A percentile compares a stretch with the other conserved stretches of the same genome.
Evolutionary conservation across 92 coral and sea anemone species (phyloP).

Genomic region (Phenganax marumi): DNA sequence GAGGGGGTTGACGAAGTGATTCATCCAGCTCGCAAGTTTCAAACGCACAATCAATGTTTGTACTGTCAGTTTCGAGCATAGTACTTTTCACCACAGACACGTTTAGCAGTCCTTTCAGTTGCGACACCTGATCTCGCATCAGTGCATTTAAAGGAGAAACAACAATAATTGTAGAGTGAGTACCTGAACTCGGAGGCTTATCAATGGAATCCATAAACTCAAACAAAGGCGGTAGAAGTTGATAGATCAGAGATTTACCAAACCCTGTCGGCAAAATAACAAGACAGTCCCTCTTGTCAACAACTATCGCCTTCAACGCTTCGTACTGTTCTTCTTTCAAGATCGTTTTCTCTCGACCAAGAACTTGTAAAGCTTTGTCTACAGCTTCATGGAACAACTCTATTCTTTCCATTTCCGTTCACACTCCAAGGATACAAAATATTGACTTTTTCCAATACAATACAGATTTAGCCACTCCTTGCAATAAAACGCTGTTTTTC

Average conservation of each 20-base stretch:
- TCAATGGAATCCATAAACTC: neutral
- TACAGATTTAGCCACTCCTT: neutral
- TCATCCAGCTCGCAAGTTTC: neutral
- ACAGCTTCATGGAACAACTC: neutral
- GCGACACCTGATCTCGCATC: conserved; percentile 2
- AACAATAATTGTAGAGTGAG: no score
- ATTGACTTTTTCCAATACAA: neutral
- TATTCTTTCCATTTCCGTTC: neutral
- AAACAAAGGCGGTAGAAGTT: no score
- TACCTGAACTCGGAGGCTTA: neutral
- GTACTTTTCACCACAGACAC: no score
- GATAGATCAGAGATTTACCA: no score
- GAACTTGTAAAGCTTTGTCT: neutral
- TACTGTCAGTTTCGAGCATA: neutral
- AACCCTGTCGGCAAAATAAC: no score
- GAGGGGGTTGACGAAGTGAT: neutral
- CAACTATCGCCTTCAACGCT: conserved; percentile 1
- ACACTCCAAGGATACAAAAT: neutral
- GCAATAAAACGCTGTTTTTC: neutral
- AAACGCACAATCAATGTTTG: neutral
- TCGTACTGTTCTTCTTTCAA: conserved; percentile 14
- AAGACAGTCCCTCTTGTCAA: conserved; percentile 6
- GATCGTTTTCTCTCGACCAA: neutral
- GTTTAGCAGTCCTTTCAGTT: no score
- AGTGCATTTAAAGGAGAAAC: neutral